These are phyloP conservation scores for Chironex yamaguchii DNA, from an alignment of 30 jellyfish, hydroid and myxozoan genomes.

Conservation along the genomic window DNA sequence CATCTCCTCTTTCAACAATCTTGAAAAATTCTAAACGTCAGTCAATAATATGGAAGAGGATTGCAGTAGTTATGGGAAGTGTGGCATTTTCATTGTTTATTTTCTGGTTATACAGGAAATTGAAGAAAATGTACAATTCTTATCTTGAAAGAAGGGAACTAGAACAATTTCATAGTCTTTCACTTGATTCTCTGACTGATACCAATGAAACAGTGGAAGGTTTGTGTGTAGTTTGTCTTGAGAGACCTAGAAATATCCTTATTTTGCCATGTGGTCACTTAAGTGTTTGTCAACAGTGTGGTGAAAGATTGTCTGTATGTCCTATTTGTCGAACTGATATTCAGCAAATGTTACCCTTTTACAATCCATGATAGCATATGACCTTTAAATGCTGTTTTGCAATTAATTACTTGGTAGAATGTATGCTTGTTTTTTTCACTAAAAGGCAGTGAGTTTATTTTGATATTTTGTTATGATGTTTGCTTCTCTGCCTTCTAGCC, in stretches of 20 bases:
- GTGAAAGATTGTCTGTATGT: constrained; percentile 45
- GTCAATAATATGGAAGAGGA: constrained; percentile 12
- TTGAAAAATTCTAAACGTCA: constrained; percentile 21
- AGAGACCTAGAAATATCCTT: constrained; percentile 75
- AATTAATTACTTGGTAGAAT: too few species aligned
- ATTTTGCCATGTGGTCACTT: constrained; percentile 90
- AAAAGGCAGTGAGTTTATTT: too few species aligned
- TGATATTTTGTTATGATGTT: too few species aligned
- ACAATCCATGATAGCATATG: not conserved
- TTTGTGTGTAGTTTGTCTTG: constrained; percentile 85
- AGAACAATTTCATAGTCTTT: constrained; percentile 26
- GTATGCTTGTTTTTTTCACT: too few species aligned
- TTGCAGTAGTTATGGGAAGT: constrained; percentile 44
- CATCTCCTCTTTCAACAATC: constrained; percentile 57
- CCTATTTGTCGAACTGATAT: constrained; percentile 81
- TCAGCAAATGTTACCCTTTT: constrained; percentile 70
- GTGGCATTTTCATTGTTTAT: constrained; percentile 41
- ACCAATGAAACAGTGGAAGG: too few species aligned
- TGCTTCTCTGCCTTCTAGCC: too few species aligned
- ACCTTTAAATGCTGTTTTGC: not conserved
- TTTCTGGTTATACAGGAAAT: constrained; percentile 50
- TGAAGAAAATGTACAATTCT: constrained; percentile 46
- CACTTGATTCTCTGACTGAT: not conserved
- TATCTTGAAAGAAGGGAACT: constrained; percentile 34
- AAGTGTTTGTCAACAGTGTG: constrained; percentile 66